A percentile compares a stretch with the other conserved stretches of the same genome.
These are phyloP conservation scores for Trogon melanurus DNA, from an alignment of 2,113 vertebrate species.

Conservation along the genomic window DNA sequence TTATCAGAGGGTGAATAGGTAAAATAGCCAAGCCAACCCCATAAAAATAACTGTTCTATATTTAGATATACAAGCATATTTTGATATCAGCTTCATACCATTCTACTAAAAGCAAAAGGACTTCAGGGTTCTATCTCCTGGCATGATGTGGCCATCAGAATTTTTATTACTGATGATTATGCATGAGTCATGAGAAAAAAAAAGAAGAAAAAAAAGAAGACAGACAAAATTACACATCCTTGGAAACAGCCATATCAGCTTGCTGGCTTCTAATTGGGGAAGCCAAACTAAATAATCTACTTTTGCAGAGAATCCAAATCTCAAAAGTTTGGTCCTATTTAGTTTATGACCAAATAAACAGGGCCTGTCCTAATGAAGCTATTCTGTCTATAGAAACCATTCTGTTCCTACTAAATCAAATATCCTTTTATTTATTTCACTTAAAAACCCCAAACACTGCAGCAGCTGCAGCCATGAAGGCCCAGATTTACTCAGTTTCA, in stretches of 20 bases:
- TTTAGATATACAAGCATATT: neutral
- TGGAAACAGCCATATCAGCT: neutral
- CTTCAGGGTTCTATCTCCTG: neutral
- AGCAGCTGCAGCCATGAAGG: neutral
- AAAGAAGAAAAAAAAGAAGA: no score
- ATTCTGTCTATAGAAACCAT: neutral
- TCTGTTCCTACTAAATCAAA: neutral
- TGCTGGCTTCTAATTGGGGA: neutral
- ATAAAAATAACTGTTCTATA: neutral
- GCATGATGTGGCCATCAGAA: neutral
- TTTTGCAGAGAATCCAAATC: neutral
- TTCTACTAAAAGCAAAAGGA: neutral
- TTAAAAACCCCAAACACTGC: neutral
- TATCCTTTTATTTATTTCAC: neutral
- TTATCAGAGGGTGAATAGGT: neutral
- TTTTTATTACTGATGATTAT: slow-evolving; percentile 3
- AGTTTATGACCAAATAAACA: neutral
- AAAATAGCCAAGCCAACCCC: neutral
- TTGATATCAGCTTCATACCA: neutral
- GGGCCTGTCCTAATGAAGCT: neutral
- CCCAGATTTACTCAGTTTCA: neutral
- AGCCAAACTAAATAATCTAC: neutral
- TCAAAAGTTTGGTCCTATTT: neutral
- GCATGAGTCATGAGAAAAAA: neutral
- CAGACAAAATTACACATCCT: neutral